These are phyloP conservation scores for Solen grandis DNA, from an alignment of 1,140 invertebrate genomes.

Conservation along the genomic window DNA sequence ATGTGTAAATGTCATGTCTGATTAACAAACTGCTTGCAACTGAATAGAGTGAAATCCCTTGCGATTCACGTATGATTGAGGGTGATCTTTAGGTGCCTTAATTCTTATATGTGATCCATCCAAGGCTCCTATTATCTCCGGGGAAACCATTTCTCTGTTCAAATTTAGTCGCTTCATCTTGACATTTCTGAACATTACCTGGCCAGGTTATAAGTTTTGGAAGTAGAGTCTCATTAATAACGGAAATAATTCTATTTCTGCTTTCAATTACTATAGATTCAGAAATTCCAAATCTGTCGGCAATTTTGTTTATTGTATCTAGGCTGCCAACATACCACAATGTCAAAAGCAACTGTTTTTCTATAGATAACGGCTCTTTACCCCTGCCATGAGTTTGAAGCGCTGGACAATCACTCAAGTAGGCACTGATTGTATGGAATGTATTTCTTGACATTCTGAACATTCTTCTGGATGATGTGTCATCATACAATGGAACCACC, in stretches of 20 bases:
- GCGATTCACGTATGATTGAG: slow-evolving; percentile 56
- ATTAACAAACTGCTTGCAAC: slow-evolving; percentile 50
- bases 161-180: slow-evolving; percentile 4
- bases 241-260: slow-evolving; percentile 26
- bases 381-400: slow-evolving; percentile 3
- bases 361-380: slow-evolving; percentile 17
- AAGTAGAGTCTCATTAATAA: slow-evolving; percentile 28
- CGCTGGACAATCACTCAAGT: slow-evolving; percentile 3
- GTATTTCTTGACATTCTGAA: slow-evolving; percentile 28
- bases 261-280: slow-evolving; percentile 34
- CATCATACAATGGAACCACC: slow-evolving; percentile 21
- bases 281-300: slow-evolving; percentile 56
- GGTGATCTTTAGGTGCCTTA: slow-evolving; percentile 36
- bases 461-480: neutral
- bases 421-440: neutral
- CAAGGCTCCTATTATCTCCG: slow-evolving; percentile 54
- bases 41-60: slow-evolving; percentile 55
- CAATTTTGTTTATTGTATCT: slow-evolving; percentile 44
- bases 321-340: slow-evolving; percentile 52
- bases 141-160: slow-evolving; percentile 52
- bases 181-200: neutral
- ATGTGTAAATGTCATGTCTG: slow-evolving; percentile 52
- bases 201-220: slow-evolving; percentile 43
- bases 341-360: slow-evolving; percentile 53
- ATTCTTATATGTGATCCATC: slow-evolving; percentile 62